Conservation (phyloP, 2,888 invertebrate genomes). For the Oscheius myriophilus region DNA sequence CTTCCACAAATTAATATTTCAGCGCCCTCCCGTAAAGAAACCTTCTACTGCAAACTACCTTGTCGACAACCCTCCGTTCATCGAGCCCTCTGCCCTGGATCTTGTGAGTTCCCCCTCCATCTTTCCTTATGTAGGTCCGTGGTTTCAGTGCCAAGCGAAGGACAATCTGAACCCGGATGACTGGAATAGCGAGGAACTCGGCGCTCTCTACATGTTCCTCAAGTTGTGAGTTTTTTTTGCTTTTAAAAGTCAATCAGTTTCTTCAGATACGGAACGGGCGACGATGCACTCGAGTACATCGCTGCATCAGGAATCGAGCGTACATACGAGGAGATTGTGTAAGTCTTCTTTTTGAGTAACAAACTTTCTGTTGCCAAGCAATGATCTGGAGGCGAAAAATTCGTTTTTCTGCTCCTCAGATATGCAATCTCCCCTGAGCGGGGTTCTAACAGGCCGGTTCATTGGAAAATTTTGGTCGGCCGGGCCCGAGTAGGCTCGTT, state of each 20-base stretch:
- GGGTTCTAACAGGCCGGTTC: no score
- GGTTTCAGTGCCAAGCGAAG: neutral
- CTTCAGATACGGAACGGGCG: slow-evolving; percentile 19
- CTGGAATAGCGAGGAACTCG: slow-evolving; percentile 1
- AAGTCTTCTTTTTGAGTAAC: neutral
- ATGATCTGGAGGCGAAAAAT: no score
- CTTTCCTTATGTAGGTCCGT: neutral
- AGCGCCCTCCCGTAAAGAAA: no score
- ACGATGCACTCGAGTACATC: slow-evolving; percentile 12
- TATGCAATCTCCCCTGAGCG: no score
- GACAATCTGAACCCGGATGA: neutral
- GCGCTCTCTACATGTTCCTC: slow-evolving; percentile 11
- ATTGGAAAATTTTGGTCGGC: no score
- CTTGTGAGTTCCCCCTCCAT: no score
- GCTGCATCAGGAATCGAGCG: slow-evolving; percentile 14
- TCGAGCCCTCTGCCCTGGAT: no score
- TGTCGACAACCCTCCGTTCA: no score
- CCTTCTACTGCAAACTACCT: no score
- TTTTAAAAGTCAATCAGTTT: neutral
- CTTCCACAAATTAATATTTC: no score
- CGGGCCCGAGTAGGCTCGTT: no score
- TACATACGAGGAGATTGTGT: neutral
- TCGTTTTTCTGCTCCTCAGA: no score
- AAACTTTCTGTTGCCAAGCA: neutral
- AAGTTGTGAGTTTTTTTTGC: neutral